Conservation (phyloP, 92 coral and sea anemone genomes). For the Hydrozoanthus gracilis region DNA sequence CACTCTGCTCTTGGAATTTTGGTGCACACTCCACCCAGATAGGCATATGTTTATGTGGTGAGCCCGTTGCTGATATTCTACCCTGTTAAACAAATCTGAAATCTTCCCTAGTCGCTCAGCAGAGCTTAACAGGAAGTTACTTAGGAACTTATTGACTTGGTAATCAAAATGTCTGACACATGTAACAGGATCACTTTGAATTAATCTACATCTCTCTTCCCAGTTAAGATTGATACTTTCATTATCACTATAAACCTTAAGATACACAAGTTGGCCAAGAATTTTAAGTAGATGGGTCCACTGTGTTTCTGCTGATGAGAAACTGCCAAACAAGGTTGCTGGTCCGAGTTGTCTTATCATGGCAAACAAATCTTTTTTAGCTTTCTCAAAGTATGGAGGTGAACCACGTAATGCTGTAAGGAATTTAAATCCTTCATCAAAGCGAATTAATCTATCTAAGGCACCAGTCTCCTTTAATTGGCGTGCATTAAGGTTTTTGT, state of each 20-base stretch:
- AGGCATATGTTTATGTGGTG: conserved; percentile 52
- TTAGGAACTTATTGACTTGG: conserved; percentile 66
- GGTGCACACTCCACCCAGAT: conserved; percentile 38
- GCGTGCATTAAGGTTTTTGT: conserved; percentile 60
- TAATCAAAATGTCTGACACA: conserved; percentile 69
- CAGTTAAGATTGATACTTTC: conserved; percentile 65
- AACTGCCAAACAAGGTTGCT: conserved; percentile 66
- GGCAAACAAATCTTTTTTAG: conserved; percentile 72
- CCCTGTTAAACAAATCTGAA: conserved; percentile 37
- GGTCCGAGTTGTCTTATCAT: no score
- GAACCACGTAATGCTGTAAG: conserved; percentile 75
- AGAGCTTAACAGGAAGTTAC: conserved; percentile 51
- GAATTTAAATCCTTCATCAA: conserved; percentile 45
- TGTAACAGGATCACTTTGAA: no score
- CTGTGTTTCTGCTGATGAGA: conserved; percentile 60
- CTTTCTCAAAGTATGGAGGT: no score
- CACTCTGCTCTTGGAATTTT: conserved; percentile 35
- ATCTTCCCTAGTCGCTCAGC: conserved; percentile 43
- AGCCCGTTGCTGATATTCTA: conserved; percentile 53
- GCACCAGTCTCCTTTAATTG: conserved; percentile 63
- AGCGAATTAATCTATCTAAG: conserved; percentile 57
- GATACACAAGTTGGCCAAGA: conserved; percentile 72
- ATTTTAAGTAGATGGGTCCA: conserved; percentile 60
- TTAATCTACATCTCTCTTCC: conserved; percentile 68
- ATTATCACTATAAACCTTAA: conserved; percentile 64